Percentiles rank a stretch among this genome's conserved stretches.
These are phyloP conservation scores for Datnioides undecimradiatus DNA, from an alignment of 2,113 vertebrate species.

Conservation along the genomic window DNA sequence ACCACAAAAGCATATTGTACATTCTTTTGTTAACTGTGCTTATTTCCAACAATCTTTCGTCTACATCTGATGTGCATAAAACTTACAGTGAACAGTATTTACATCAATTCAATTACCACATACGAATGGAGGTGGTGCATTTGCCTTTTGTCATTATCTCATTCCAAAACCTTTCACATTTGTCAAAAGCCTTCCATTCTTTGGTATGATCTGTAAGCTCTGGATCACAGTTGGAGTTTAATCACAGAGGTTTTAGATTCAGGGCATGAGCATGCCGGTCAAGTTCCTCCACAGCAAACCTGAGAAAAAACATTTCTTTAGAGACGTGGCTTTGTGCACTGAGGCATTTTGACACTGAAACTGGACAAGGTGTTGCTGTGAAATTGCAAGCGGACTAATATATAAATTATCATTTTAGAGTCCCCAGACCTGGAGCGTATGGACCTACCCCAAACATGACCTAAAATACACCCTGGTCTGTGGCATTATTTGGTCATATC, in stretches of 20 bases:
- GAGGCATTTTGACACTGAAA: not conserved
- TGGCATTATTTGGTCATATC: too few species aligned
- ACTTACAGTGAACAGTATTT: not conserved
- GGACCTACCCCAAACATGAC: too few species aligned
- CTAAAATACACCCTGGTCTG: too few species aligned
- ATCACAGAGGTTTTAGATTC: not conserved
- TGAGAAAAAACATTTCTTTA: not conserved
- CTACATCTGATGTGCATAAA: not conserved
- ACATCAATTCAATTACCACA: not conserved
- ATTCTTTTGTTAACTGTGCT: not conserved
- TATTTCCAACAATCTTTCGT: not conserved
- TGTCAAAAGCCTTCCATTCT: not conserved
- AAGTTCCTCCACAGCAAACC: too few species aligned
- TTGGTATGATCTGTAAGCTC: not conserved
- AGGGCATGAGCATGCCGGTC: too few species aligned
- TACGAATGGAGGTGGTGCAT: too few species aligned
- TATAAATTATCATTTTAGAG: too few species aligned
- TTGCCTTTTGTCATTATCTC: too few species aligned
- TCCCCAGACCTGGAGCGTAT: not conserved
- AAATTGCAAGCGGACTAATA: too few species aligned
- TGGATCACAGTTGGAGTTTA: not conserved
- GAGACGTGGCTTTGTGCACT: not conserved
- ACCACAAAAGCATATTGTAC: not conserved
- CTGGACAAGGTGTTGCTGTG: too few species aligned
- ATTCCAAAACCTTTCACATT: not conserved